A percentile compares a stretch with the other conserved stretches of the same genome.
These are phyloP conservation scores for Neoaliturus tenellus DNA, from an alignment of 2,888 invertebrate species.

Conservation along the genomic window DNA sequence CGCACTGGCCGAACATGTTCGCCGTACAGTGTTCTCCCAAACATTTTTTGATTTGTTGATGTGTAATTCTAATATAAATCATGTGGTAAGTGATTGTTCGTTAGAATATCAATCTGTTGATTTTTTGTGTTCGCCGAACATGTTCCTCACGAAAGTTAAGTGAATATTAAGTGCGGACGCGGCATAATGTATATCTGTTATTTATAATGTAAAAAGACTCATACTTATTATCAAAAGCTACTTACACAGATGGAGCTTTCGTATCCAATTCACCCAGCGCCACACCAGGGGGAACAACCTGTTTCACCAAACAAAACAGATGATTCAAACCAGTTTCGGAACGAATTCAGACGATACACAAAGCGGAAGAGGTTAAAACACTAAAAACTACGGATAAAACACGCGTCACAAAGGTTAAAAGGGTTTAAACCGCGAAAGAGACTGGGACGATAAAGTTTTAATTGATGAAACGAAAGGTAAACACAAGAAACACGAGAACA, in stretches of 20 bases:
- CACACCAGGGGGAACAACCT: conserved; percentile 6
- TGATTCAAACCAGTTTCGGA: neutral
- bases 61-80: too few species aligned
- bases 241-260: neutral
- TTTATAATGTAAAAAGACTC: too few species aligned
- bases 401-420: neutral
- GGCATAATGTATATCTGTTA: too few species aligned
- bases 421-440: neutral
- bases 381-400: neutral
- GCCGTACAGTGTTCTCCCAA: too few species aligned
- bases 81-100: too few species aligned
- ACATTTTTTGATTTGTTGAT: too few species aligned
- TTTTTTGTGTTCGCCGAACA: too few species aligned
- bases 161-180: too few species aligned
- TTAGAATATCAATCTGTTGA: too few species aligned
- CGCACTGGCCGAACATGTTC: too few species aligned
- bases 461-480: neutral
- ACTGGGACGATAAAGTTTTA: neutral
- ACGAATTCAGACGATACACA: neutral
- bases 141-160: too few species aligned
- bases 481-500: neutral
- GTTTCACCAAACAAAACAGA: conserved; percentile 15
- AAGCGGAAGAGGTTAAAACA: neutral
- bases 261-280: neutral
- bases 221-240: too few species aligned